Evolutionary conservation across 2,113 vertebrate genomes (phyloP), one percentile per base, ranked within the genome.

Genomic region (Camarhynchus parvulus): DNA sequence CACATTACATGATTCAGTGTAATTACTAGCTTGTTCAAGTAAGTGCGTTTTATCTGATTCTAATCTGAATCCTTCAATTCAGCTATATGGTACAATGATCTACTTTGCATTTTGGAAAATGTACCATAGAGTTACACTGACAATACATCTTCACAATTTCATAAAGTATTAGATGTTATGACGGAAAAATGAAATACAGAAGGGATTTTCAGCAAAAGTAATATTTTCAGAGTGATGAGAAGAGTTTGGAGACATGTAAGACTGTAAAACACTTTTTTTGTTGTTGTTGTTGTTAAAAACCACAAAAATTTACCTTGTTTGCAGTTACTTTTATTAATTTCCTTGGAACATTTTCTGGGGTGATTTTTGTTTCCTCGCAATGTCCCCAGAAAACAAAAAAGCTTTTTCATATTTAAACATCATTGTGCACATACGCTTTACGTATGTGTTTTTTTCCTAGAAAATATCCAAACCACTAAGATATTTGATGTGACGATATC

Each of bases 1-100:
- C 56, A 73, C 11, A 90, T 78, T 93, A 78, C 78, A 77, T 81
- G 53, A 87, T 95, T 94, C 86, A 82, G 47, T 87, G 56, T 92
- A 96, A 96, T 96, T 96, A 94, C 62, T 56, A 80, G 46, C 64
- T 94, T 94, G 70, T 90, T 96, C 84, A 77, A 90, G 66, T 78
- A 81, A 95, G 30, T 85, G 63, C 22, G 2, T 92, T 95, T 92
- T 92, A 87, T 89, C 53, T 86, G 92, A 81, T 84, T 90, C 58
- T 81, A 89, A 83, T 91, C 76, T 85, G 67, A 92, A 89, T 72
- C 28, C 37, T 77, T 87, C 52, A 83, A 64, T 95, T 91, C 87
- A 86, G 52, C 49, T 83, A 24, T 83, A 59, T 74, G 35, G 59
- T 55, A 59, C 18, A 76, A 63, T 46, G 31, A 35, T 62, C n/a